Evolutionary conservation across 2,797 vertebrate species (phyloP), one percentile per base, ranked within the genome.

Genomic region (Esox lucius): DNA sequence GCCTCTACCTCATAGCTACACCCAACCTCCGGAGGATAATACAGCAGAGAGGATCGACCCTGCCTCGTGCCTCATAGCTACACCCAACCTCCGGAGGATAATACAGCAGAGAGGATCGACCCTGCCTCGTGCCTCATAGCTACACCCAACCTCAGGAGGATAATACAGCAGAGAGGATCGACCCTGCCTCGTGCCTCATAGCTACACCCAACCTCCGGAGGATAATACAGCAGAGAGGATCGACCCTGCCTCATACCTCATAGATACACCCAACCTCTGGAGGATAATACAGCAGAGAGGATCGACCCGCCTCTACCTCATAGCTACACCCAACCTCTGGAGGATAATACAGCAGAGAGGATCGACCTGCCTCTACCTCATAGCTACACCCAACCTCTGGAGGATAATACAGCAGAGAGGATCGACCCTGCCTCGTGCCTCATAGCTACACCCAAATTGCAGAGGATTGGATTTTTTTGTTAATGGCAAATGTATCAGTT

Each of bases 81-180:
- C 79, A 81, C 77, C 76, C 76, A 83, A 42, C 17, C 74, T 19
- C 68, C 69, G 33, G 59, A 64, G 83, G 24, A n/a, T 28, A 17
- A 59, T n/a, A 39, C 59, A 72, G 75, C 74, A 19, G 62, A 69
- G 68, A 74, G 4, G 26, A 42, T 22, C 7, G 68, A 68, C 49
- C 5, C 53, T n/a, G 16, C 16, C 62, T 22, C 72, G 46, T 3
- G n/a, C 19, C 53, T 56, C 53, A 56, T n/a, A 22, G 53, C n/a
- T 59, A 59, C 53, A 59, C 53, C 7, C n/a, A 22, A 7, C 19
- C 19, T 6, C 51, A n/a, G n/a, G n/a, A n/a, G n/a, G n/a, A n/a
- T n/a, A n/a, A n/a, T n/a, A n/a, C n/a, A n/a, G n/a, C n/a, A n/a
- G 17, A 51, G 17, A 19, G 15, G 35, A 39, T 39, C 35, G 35